Conservation (phyloP, 2,888 invertebrate species). For the Byasa hedistus region DNA sequence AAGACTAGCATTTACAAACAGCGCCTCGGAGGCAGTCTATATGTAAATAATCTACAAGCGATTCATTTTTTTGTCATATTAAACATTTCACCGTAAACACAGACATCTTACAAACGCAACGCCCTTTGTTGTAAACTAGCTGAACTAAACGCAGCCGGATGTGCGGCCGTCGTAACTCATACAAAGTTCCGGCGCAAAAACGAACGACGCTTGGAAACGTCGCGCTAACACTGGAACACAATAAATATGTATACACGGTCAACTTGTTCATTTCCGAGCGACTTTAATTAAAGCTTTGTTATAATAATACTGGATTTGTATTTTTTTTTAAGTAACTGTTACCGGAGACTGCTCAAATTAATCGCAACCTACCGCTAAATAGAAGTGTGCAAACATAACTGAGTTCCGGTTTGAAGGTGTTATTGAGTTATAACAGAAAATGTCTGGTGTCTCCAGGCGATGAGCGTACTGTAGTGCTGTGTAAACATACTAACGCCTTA, state of each 20-base stretch:
- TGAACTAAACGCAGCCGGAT: constrained; percentile 46
- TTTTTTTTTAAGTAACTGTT: too few species aligned
- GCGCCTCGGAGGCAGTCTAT: too few species aligned
- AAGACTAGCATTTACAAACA: too few species aligned
- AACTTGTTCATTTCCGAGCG: background rate
- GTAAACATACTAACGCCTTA: too few species aligned
- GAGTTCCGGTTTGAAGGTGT: too few species aligned
- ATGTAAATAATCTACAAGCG: background rate
- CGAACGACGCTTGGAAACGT: constrained; percentile 37
- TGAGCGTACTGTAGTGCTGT: too few species aligned
- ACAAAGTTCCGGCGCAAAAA: constrained; percentile 71
- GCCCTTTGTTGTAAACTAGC: constrained; percentile 4
- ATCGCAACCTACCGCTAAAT: too few species aligned
- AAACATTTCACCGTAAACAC: background rate
- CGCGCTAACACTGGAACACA: background rate
- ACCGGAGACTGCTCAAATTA: too few species aligned
- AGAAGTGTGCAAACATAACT: too few species aligned
- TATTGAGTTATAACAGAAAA: too few species aligned
- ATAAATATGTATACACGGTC: background rate
- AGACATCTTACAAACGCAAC: background rate
- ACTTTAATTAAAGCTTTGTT: background rate
- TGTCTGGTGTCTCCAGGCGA: too few species aligned
- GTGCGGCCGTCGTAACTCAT: constrained; percentile 66
- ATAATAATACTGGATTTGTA: background rate
- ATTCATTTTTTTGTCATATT: background rate